Conservation (phyloP, 2,888 invertebrate genomes). For the Shargacucullia verbasci region DNA sequence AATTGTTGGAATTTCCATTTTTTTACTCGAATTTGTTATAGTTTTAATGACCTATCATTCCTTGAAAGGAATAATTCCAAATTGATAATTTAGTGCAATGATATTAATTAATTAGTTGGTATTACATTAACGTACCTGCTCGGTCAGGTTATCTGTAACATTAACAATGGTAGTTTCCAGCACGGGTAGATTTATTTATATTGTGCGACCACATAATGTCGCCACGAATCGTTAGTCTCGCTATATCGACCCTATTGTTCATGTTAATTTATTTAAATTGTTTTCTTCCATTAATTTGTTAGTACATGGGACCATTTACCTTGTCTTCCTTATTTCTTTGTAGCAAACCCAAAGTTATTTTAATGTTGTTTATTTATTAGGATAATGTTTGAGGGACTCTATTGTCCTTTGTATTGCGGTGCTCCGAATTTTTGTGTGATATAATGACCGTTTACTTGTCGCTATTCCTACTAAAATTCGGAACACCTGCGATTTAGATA, state of each 20-base stretch:
- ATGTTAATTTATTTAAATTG: conserved; percentile 72
- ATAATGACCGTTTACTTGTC: conserved; percentile 10
- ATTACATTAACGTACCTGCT: conserved; percentile 60
- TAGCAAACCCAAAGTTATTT: conserved; percentile 86
- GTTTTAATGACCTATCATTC: conserved; percentile 83
- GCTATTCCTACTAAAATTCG: conserved; percentile 32
- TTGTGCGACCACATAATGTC: conserved; percentile 30
- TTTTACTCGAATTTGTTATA: conserved; percentile 84
- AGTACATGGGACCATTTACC: conserved; percentile 77
- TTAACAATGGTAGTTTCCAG: conserved; percentile 59
- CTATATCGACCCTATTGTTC: conserved; percentile 65
- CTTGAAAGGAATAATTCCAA: conserved; percentile 85
- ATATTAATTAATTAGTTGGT: conserved; percentile 79
- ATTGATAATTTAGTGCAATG: conserved; percentile 86
- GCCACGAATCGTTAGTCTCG: conserved; percentile 52
- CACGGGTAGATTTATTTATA: conserved; percentile 67
- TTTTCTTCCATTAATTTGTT: conserved; percentile 65
- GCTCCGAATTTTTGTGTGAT: conserved; percentile 35
- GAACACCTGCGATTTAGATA: conserved; percentile 65
- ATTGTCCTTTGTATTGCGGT: conserved; percentile 44
- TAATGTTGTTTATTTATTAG: conserved; percentile 84
- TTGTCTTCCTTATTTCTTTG: conserved; percentile 83
- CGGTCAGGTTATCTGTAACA: conserved; percentile 50
- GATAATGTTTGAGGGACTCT: conserved; percentile 65
- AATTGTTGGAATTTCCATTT: conserved; percentile 59